phyloP scores from a whole-genome alignment of 2,888 invertebrate genomes.

The Tenthredo distinguenda region DNA sequence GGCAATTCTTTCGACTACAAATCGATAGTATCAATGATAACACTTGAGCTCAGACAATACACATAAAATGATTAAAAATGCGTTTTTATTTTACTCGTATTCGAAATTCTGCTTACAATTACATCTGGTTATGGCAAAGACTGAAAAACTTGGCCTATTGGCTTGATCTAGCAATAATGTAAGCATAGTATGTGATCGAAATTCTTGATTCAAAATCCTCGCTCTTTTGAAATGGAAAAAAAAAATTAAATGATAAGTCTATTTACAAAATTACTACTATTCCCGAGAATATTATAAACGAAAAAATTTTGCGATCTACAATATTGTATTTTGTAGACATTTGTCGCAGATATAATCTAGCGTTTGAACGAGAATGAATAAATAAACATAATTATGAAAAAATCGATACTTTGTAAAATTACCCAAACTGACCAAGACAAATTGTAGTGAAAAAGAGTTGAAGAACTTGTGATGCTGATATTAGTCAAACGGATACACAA shows the following conservation, averaged over 20 bases:
- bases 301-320: neutral
- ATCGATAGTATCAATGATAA: neutral
- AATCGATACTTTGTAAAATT: neutral
- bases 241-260: neutral
- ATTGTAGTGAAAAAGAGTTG: neutral
- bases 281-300: neutral
- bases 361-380: neutral
- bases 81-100: neutral
- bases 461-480: constrained; percentile 5
- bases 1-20: neutral
- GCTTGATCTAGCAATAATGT: neutral
- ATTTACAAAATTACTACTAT: neutral
- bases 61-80: neutral
- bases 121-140: neutral
- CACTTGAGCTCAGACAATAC: neutral
- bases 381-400: neutral
- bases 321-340: constrained; percentile 13
- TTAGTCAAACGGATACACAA: constrained; percentile 22
- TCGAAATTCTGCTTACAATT: neutral
- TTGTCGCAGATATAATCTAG: neutral
- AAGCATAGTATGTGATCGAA: constrained; percentile 1
- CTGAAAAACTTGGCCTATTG: neutral
- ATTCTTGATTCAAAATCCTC: neutral
- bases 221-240: neutral
- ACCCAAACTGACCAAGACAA: neutral